Evolutionary conservation across 2,113 vertebrate genomes (phyloP).

Genomic region (Sialia sialis): DNA sequence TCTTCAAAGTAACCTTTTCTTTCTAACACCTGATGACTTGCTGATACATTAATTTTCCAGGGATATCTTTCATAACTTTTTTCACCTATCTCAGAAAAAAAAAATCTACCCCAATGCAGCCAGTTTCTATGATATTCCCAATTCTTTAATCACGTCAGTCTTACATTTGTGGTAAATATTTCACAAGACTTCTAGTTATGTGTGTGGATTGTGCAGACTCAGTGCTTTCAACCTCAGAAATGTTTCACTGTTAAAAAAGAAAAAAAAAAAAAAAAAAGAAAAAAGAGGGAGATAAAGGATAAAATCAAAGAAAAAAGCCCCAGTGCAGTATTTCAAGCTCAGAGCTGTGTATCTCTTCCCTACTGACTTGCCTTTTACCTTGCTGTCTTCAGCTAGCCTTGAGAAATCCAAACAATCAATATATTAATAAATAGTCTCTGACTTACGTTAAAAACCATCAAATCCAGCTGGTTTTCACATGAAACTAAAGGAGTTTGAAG

Average conservation of each 20-base stretch:
- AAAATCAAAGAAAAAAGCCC: accelerated
- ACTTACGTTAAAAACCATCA: not conserved
- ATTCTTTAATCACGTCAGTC: not conserved
- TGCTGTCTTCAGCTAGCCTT: not conserved
- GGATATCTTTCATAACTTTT: not conserved
- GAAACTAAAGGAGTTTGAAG: not conserved
- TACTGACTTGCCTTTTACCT: not conserved
- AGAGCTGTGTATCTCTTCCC: not conserved
- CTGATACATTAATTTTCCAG: not conserved
- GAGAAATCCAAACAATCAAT: not conserved
- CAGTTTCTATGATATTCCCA: not conserved
- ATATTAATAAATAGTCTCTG: not conserved
- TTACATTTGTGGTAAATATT: not conserved
- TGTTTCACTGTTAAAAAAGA: not conserved
- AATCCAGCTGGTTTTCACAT: not conserved
- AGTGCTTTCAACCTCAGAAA: not conserved
- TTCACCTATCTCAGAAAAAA: not conserved
- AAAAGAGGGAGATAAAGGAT: not conserved
- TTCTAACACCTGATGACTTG: not conserved
- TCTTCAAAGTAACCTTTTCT: not conserved
- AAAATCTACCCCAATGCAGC: not conserved
- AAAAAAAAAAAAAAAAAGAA: not conserved
- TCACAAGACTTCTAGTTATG: not conserved
- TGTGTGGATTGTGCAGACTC: not conserved
- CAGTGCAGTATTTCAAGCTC: not conserved